Base-by-base conservation (phyloP, 1,140 invertebrate genomes). In the Zaprionus tsacasi region DNA sequence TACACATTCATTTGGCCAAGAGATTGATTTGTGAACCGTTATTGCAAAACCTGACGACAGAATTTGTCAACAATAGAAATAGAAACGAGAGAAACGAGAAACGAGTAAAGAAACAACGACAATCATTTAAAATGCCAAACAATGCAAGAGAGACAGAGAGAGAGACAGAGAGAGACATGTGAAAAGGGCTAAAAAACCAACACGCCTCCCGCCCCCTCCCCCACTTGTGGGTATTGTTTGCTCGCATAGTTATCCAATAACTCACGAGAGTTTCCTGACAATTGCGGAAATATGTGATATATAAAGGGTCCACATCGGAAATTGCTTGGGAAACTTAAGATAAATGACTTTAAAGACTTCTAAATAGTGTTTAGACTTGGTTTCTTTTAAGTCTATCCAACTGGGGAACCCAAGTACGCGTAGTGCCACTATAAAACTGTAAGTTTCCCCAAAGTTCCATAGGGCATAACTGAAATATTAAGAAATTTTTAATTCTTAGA, bases 31-130 rank as follows among this genome's bases (percentile, higher is more conserved):
- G 15, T 50, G 48, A 21, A 3, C 38, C 52, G 36, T 56, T 65
- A 65, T 65, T 57, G 61, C 69, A 71, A 71, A 71, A 71, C 38
- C 69, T 10, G 54, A 33, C 55, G 60, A 70, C 60, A 70, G 50
- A 63, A 59, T 68, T 65, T 40, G 50, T 65, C 56, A 35, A 68
- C 65, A 59, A 68, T 59, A 60, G 40, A 21, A 21, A 21, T 21
- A 40, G 35, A 40, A 57, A 36, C 21, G 21, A 21, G 15, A 40
- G 35, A 40, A 57, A 36, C 21, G 21, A 21, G 27, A 25, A 50
- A 50, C 40, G 38, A 38, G 38, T 5, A 33, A 35, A 25, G 25
- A 54, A 43, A 65, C 63, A 65, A 65, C 36, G 36, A 69, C 57
- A 61, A 54, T 25, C 67, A 69, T 69, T 69, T 61, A 61, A 52